Evolutionary conservation across 2,797 vertebrate species (phyloP).

Genomic region (Tinamus major): DNA sequence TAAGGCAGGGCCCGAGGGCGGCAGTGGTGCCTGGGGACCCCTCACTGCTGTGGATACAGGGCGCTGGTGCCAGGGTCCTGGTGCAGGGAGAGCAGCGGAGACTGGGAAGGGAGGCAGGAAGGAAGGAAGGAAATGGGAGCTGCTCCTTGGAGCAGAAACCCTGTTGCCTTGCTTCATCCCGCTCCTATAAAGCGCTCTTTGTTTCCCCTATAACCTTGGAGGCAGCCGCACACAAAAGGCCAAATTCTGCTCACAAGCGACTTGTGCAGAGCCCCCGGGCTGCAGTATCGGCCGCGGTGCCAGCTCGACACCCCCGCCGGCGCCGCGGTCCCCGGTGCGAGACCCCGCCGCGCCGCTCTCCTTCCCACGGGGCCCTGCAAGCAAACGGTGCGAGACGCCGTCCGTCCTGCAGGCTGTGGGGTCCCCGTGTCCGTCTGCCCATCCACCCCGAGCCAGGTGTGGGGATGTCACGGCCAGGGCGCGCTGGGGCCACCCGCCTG

Average conservation of each 20-base stretch:
- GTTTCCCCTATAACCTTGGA: not conserved
- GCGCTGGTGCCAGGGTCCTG: not conserved
- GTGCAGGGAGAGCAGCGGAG: not conserved
- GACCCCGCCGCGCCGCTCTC: rapidly evolving
- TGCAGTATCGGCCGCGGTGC: not conserved
- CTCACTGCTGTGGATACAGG: not conserved
- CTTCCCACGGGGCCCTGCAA: not conserved
- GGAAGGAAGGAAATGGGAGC: not conserved
- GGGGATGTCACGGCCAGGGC: no score
- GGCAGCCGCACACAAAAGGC: not conserved
- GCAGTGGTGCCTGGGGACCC: not conserved
- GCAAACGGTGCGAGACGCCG: no score
- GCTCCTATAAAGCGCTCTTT: slow-evolving; percentile 10
- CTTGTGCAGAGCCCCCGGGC: not conserved
- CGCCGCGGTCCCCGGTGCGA: rapidly evolving
- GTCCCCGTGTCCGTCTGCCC: no score
- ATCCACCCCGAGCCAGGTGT: no score
- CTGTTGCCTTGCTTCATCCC: not conserved
- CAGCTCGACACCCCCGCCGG: not conserved
- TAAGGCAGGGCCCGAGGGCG: not conserved
- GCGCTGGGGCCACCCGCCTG: no score
- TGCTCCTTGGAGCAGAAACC: not conserved
- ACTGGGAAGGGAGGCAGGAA: not conserved
- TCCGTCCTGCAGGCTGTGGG: no score
- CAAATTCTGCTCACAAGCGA: not conserved